Percentiles rank a stretch among this genome's conserved stretches.
Evolutionary conservation across 1,140 invertebrate species (phyloP).

Genomic region (Halictus rubicundus): DNA sequence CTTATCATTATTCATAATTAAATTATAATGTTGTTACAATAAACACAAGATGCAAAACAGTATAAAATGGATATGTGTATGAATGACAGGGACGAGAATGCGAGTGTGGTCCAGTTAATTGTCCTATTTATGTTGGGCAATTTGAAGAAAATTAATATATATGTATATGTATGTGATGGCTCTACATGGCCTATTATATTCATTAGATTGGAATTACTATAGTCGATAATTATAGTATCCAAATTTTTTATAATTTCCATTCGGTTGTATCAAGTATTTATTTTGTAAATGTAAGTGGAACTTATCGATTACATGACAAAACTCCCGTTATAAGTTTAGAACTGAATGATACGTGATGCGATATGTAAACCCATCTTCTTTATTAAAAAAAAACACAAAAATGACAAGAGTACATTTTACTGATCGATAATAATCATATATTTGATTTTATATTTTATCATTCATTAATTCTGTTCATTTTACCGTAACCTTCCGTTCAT

Average conservation of each 20-base stretch:
- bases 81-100: slow-evolving; percentile 18
- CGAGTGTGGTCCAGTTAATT: slow-evolving; percentile 33
- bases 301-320: slow-evolving; percentile 24
- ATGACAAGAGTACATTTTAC: slow-evolving; percentile 28
- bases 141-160: slow-evolving; percentile 36
- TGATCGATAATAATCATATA: background rate
- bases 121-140: slow-evolving; percentile 38
- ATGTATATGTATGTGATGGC: slow-evolving; percentile 45
- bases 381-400: slow-evolving; percentile 62
- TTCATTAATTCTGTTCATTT: background rate
- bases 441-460: background rate
- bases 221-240: slow-evolving; percentile 40
- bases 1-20: slow-evolving; percentile 67
- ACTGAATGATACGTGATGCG: slow-evolving; percentile 41
- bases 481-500: background rate
- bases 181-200: slow-evolving; percentile 64
- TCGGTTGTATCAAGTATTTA: slow-evolving; percentile 42
- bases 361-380: slow-evolving; percentile 65
- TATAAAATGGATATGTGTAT: slow-evolving; percentile 32
- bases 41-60: slow-evolving; percentile 42
- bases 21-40: slow-evolving; percentile 55
- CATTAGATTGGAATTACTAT: slow-evolving; percentile 41
- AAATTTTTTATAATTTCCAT: slow-evolving; percentile 52
- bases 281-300: slow-evolving; percentile 47
- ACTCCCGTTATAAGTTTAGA: slow-evolving; percentile 44